Evolutionary conservation across 2,113 vertebrate genomes (phyloP), one percentile per base, ranked within the genome.

Genomic region (Phalacrocorax brasilianus): DNA sequence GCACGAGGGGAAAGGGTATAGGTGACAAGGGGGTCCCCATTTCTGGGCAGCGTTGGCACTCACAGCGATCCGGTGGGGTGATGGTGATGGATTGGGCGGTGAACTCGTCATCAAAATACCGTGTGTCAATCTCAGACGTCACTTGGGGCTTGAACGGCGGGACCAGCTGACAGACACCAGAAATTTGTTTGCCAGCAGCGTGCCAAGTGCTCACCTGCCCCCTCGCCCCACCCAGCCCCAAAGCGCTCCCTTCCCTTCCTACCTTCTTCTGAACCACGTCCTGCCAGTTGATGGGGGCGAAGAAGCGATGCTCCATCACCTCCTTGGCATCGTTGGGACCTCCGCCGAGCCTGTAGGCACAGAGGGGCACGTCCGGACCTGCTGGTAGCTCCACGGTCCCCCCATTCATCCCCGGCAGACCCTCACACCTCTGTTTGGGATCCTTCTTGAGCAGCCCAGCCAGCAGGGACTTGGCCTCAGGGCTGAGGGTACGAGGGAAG

Each of bases 81-180:
- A 99, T 98, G 45, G 99, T 99, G 93, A 99, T 99, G 73, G 98
- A 98, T 96, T 99, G 99, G 73, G 99, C 99, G 1, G 99, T 99
- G 98, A 99, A 99, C 89, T 99, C 99, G 0, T 99, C 99, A 5
- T 99, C 99, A 7, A 99, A 99, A 94, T 99, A 99, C 82, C 99
- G 98, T 0, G 99, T 99, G 97, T 99, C 99, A 0, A 99, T 99
- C 97, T 99, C 99, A 2, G 99, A 99, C 1, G 99, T 99, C 66
- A 99, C 99, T 87, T 99, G 99, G 88, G 99, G 99, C 93, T 99
- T 99, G 97, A 99, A 99, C 3, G 99, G 99, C 0, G 99, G 99
- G 82, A 97, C 92, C 58, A 99, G 99, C 99, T 99, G 95, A 19
- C 18, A 87, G 33, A 72, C 28, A 32, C 5, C 8, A 1, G 5